Base-by-base conservation (phyloP, 2,888 invertebrate genomes). In the Metallyticus violacea region DNA sequence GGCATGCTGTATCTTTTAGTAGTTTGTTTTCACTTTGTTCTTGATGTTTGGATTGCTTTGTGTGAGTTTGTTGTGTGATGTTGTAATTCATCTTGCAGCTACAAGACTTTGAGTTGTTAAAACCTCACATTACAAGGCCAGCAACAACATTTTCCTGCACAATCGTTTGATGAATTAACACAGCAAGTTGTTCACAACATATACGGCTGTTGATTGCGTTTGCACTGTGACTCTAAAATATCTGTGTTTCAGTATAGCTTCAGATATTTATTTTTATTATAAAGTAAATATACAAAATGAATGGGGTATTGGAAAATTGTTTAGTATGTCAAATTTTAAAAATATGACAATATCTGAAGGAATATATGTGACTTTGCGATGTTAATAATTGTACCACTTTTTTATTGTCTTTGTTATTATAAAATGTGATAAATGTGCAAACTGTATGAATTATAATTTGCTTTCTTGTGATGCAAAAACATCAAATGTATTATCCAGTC, bases 71-170 rank as follows among this genome's bases (percentile, higher is more conserved):
- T 85, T 85, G 79, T 84, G 76, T 86, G 79, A 77, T 40, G 77
- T 79, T 30, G 79, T 77, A 26, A 85, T 88, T 87, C 77, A 86
- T 87, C 82, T 87, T 88, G 87, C 88, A 87, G 88, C 88, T 77
- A 83, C 83, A 79, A 85, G 29, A 85, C 25, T 82, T 86, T 86
- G 62, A 82, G 87, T 87, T 87, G 87, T 88, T 86, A 87, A 86
- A 88, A 86, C 88, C 87, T 88, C 80, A 85, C 81, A 81, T 81
- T 85, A 86, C 86, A 85, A 86, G 85, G 83, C 85, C 78, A 79
- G 40, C 86, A 87, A 83, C 85, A 88, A 87, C 85, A 81, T 77
- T 84, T 83, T 85, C 79, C 82, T 88, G 88, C 88, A 88, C 88
- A 88, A 62, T 62, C 9, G 81, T 62, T 26, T 83, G 28, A 79